Conservation (phyloP, 2,888 invertebrate species). For the Perizoma flavofasciatum region DNA sequence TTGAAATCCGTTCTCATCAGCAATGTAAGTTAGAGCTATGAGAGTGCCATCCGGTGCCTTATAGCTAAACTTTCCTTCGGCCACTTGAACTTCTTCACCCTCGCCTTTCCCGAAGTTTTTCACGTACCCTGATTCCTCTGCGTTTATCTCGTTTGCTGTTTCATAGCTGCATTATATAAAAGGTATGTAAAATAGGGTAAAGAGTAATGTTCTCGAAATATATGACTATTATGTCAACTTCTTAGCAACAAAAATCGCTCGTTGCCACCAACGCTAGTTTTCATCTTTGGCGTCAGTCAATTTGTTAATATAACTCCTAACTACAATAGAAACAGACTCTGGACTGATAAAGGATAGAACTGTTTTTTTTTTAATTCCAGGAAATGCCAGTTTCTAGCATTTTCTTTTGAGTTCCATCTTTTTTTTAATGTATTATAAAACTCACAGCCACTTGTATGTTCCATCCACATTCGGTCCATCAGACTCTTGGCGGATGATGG, state of each 20-base stretch:
- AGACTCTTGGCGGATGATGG: slow-evolving; percentile 84
- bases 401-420: too few relatives aligned
- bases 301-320: too few relatives aligned
- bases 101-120: slow-evolving; percentile 84
- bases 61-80: slow-evolving; percentile 86
- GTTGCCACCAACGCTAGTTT: too few relatives aligned
- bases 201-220: too few relatives aligned
- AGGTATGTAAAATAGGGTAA: neutral
- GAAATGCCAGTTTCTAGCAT: too few relatives aligned
- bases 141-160: slow-evolving; percentile 86
- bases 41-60: slow-evolving; percentile 87
- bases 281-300: too few relatives aligned
- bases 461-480: slow-evolving; percentile 86
- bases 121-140: slow-evolving; percentile 85
- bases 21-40: slow-evolving; percentile 85
- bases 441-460: slow-evolving; percentile 85
- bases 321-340: too few relatives aligned
- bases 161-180: slow-evolving; percentile 75
- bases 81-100: slow-evolving; percentile 78
- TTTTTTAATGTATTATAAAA: slow-evolving; percentile 12
- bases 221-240: too few relatives aligned
- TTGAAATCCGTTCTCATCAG: slow-evolving; percentile 88
- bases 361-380: too few relatives aligned
- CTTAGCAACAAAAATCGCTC: too few relatives aligned
- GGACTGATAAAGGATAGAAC: too few relatives aligned